phyloP scores from a whole-genome alignment of 1,140 invertebrate genomes.

The Homalodisca vitripennis region DNA sequence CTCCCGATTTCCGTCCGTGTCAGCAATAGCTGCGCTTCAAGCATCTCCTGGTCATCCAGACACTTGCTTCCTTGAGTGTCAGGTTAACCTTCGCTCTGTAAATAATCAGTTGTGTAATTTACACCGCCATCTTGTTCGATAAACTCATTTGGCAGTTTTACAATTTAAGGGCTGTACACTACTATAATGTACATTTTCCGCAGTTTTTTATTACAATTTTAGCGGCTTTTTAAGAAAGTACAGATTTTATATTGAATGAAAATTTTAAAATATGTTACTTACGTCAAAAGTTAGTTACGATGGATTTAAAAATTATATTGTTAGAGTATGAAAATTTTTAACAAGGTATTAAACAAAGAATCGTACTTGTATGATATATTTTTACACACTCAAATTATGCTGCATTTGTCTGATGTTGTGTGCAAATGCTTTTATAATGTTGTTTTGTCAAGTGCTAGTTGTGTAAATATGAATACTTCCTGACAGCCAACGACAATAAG shows the following conservation, averaged over 20 bases:
- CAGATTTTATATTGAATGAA: constrained; percentile 25
- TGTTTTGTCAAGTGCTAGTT: constrained; percentile 1
- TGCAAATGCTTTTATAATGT: constrained; percentile 18
- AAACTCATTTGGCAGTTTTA: constrained; percentile 20
- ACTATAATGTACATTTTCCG: constrained; percentile 13
- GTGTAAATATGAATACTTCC: constrained; percentile 19
- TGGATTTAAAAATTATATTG: constrained; percentile 10
- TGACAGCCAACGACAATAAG: constrained; percentile 6
- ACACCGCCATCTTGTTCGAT: constrained; percentile 16
- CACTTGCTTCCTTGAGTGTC: constrained; percentile 2
- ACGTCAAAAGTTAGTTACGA: constrained; percentile 8
- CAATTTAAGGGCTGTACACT: constrained; percentile 24
- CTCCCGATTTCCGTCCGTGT: constrained; percentile 13
- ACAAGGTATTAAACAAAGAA: constrained; percentile 24
- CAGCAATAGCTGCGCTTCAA: constrained; percentile 20
- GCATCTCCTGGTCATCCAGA: background rate
- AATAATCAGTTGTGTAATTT: constrained; percentile 20
- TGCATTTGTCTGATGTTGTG: constrained; percentile 19
- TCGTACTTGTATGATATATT: constrained; percentile 21
- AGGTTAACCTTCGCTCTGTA: background rate
- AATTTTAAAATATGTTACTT: constrained; percentile 14
- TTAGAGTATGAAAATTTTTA: constrained; percentile 23
- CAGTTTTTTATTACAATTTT: constrained; percentile 23
- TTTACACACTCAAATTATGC: constrained; percentile 24
- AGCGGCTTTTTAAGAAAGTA: constrained; percentile 16